Percentiles rank a stretch among this genome's conserved stretches.
Evolutionary conservation across 37 sponge, comb jelly and placozoan species (phyloP).

Genomic region (Hexactinellida sp.): DNA sequence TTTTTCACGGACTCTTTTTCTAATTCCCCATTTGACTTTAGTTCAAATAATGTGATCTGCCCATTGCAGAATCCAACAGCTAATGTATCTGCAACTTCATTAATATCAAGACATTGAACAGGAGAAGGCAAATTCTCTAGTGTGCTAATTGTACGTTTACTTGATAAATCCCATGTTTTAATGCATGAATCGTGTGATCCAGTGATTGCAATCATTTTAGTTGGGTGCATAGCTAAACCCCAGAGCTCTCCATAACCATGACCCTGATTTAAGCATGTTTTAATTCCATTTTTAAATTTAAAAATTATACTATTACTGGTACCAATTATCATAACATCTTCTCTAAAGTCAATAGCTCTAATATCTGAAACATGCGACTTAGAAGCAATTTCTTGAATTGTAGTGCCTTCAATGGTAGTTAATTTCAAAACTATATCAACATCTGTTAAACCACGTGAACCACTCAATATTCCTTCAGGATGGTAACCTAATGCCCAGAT

Average conservation of each 20-base stretch:
- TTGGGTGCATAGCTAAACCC: slow-evolving; percentile 70
- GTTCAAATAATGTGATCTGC: slow-evolving; percentile 41
- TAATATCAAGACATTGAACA: slow-evolving; percentile 52
- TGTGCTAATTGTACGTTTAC: slow-evolving; percentile 25
- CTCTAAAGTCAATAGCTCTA: neutral
- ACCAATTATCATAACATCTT: slow-evolving; percentile 72
- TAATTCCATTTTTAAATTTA: slow-evolving; percentile 43
- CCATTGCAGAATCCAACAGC: slow-evolving; percentile 77
- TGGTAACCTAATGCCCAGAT: neutral
- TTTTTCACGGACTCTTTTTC: neutral
- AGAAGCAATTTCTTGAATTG: neutral
- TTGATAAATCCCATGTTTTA: slow-evolving; percentile 54
- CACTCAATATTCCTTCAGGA: neutral
- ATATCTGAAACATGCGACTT: neutral
- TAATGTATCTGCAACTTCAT: slow-evolving; percentile 41
- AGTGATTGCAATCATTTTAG: slow-evolving; percentile 45
- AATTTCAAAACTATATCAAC: neutral
- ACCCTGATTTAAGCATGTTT: slow-evolving; percentile 37
- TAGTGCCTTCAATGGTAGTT: neutral
- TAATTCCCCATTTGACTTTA: neutral
- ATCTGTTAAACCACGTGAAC: neutral
- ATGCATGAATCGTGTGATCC: slow-evolving; percentile 77
- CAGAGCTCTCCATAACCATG: slow-evolving; percentile 88
- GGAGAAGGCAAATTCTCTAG: neutral
- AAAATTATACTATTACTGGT: slow-evolving; percentile 52